Evolutionary conservation across 2,888 invertebrate genomes (phyloP), one percentile per base, ranked within the genome.

Genomic region (Dusona sp.): DNA sequence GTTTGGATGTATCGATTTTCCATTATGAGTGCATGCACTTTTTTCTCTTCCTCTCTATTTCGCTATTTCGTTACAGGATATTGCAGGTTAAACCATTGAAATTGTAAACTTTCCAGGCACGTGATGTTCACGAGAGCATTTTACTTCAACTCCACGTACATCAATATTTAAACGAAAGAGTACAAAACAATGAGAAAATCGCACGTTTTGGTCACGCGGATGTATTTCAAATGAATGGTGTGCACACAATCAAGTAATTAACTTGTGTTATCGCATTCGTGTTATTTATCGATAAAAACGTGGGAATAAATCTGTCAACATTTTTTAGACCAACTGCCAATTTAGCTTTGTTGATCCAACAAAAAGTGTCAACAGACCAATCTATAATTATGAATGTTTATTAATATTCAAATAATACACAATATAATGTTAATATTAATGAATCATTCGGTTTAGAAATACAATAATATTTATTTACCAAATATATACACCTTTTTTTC

Each of bases 1-100:
- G 73, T 48, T 79, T 16, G 79, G 79, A 70, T 72, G 77, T 83
- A 86, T 83, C 83, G 86, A 86, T 80, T 86, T 86, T 54, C 77
- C 79, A 86, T 86, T 83, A 86, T 67, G 57, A 72, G 72, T 72
- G 45, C 65, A 64, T 75, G 79, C 25, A 73, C 65, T 36, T 67
- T 33, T 61, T 68, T 51, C 36, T 70, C 70, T 16, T 22, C 9
- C 2, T 42, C 61, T 38, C 75, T 36, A 54, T 73, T 73, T 70
- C 48, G 65, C 68, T 61, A 29, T 61, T 36, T 25, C 74, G 13
- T 16, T 48, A 48, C 36, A 61, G 25, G 19, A 77, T 25, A 29
- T 70, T 38, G 61, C 68, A 77, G 48, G 29, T 57, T 75, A 77
- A 61, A 48, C 51, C 45, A 57, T 61, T 61, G 68, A 48, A 57